Evolutionary conservation across 2,113 vertebrate species (phyloP), one percentile per base, ranked within the genome.

Genomic region (Microcebus ravelobensis): DNA sequence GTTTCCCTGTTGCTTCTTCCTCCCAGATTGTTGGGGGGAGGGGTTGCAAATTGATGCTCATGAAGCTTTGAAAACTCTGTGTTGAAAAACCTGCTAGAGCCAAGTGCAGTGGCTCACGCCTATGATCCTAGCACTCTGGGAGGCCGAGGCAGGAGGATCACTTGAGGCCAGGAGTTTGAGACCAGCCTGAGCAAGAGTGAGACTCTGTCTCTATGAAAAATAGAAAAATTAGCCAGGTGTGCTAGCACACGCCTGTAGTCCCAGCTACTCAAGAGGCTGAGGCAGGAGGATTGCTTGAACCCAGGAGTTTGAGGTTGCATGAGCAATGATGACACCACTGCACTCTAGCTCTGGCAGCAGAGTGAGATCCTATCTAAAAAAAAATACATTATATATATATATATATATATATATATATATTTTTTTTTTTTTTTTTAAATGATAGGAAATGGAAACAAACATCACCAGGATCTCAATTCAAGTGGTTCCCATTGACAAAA

Each of bases 1-100:
- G 45, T 23, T 57, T 79, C 21, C 50, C 27, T 80, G 3, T 42
- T 1, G 10, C 31, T 21, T 25, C 36, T 73, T 79, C 67, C 6
- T 74, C 27, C 8, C 0, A 0, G 34, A 18, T 21, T 23, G 11
- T 77, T 23, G 1, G 52, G 25, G 8, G 21, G 8, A 18, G 18
- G 17, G 55, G 55, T 48, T 91, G 71, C 4, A 31, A 42, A 80
- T 8, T 42, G 59, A 77, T 82, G 6, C 25, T 80, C 48, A n/a
- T 5, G 31, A 42, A 12, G n/a, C 61, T 84, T 76, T 63, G 65
- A 92, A 61, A 95, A 48, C 23, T 6, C 5, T 31, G 17, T 86
- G 25, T 76, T 0, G 0, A 85, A 87, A 91, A 91, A 55, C 31
- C 2, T 82, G n/a, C 25, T 87, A 71, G 21, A 23, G 59, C 57